These are phyloP conservation scores for Megalurothrips usitatus DNA, from an alignment of 2,888 invertebrate genomes.

Conservation along the genomic window DNA sequence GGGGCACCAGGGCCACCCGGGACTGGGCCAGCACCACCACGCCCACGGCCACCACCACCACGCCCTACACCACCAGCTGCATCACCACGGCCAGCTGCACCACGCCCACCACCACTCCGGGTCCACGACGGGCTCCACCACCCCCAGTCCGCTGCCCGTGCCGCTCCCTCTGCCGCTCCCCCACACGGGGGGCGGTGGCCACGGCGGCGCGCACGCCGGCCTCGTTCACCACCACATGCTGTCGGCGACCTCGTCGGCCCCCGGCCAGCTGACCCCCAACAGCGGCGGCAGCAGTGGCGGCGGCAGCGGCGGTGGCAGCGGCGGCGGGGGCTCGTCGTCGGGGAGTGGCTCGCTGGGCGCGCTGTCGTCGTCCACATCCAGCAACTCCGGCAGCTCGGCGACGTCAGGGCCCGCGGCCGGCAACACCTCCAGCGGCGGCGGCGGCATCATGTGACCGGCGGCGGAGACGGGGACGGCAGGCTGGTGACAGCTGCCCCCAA, in stretches of 20 bases:
- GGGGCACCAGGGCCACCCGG: conserved; percentile 50
- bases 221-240: conserved; percentile 16
- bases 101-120: conserved; percentile 43
- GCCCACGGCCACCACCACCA: conserved; percentile 51
- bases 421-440: background rate
- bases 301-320: background rate
- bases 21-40: conserved; percentile 51
- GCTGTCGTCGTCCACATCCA: background rate
- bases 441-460: conserved; percentile 11
- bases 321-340: background rate
- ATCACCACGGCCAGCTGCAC: conserved; percentile 49
- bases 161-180: background rate
- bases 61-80: conserved; percentile 52
- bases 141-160: conserved; percentile 35
- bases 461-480: background rate
- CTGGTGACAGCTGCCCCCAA: background rate
- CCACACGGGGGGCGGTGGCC: background rate
- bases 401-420: background rate
- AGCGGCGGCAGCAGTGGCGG: background rate
- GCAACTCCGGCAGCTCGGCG: background rate
- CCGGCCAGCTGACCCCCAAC: background rate
- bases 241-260: background rate
- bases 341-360: background rate
- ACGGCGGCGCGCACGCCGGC: background rate
- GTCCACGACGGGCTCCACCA: conserved; percentile 41